These are phyloP conservation scores for Phrynocephalus vlangalii DNA, from an alignment of 2,797 vertebrate genomes.

Conservation along the genomic window DNA sequence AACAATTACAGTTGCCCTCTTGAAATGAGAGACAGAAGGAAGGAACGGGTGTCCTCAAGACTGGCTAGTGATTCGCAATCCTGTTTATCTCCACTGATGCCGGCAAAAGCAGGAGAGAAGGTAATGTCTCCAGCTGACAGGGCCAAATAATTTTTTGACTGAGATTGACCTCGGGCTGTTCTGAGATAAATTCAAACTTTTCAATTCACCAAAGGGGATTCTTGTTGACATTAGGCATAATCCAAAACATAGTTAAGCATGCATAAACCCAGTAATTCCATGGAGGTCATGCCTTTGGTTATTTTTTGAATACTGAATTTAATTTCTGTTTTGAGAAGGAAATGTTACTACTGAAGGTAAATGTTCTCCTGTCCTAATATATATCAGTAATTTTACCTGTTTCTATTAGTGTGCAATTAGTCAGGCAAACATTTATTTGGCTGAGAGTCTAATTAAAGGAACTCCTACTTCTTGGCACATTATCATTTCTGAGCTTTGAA, in stretches of 20 bases:
- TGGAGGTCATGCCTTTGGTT: not conserved
- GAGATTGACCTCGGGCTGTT: not conserved
- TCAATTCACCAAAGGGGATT: not conserved
- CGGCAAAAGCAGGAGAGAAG: not conserved
- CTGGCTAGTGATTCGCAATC: not conserved
- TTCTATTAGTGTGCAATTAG: not conserved
- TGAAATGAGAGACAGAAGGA: not conserved
- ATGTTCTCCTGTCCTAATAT: not conserved
- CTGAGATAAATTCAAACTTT: not conserved
- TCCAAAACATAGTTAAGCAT: not conserved
- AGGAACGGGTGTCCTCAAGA: not conserved
- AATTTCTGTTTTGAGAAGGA: not conserved
- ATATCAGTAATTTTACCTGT: not conserved
- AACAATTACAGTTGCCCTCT: not conserved
- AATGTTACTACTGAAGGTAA: not conserved
- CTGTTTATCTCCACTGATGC: not conserved
- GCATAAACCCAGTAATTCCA: not conserved
- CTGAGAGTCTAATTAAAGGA: not conserved
- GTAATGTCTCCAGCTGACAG: not conserved
- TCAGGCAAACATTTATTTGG: not conserved
- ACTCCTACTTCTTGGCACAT: not conserved
- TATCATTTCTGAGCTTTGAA: not conserved
- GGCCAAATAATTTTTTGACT: not conserved
- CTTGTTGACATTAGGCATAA: not conserved
- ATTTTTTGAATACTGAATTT: not conserved